These are phyloP conservation scores for Pygathrix nemaeus DNA, from an alignment of 2,113 vertebrate genomes.

Conservation along the genomic window DNA sequence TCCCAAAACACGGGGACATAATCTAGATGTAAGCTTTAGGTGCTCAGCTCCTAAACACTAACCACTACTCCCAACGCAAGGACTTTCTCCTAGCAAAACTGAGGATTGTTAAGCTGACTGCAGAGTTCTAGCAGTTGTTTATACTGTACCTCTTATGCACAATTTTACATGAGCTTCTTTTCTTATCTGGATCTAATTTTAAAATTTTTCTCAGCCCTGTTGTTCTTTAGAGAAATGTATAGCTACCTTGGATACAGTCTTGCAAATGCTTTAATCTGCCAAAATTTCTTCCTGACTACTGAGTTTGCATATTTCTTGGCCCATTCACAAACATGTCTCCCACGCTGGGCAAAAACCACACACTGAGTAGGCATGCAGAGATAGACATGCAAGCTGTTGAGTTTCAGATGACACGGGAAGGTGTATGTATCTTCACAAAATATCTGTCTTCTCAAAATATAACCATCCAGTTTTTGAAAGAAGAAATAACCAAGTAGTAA, in stretches of 20 bases:
- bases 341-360: slow-evolving; percentile 36
- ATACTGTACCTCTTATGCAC: not conserved
- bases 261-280: slow-evolving; percentile 38
- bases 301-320: slow-evolving; percentile 64
- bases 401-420: slow-evolving; percentile 23
- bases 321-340: slow-evolving; percentile 51
- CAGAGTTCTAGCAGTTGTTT: not conserved
- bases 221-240: not conserved
- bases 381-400: slow-evolving; percentile 37
- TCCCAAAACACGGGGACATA: not conserved
- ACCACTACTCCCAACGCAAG: not conserved
- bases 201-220: not conserved
- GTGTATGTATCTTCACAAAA: slow-evolving; percentile 18
- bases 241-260: not conserved
- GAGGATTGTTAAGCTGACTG: not conserved
- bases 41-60: accelerated
- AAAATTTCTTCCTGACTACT: slow-evolving; percentile 17
- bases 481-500: not conserved
- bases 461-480: not conserved
- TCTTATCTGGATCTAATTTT: not conserved
- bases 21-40: not conserved
- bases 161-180: not conserved
- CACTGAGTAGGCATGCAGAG: slow-evolving; percentile 18
- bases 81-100: not conserved
- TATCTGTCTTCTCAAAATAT: not conserved